Conservation (phyloP, 1,140 invertebrate genomes). For the Polypedilum pembai region DNA sequence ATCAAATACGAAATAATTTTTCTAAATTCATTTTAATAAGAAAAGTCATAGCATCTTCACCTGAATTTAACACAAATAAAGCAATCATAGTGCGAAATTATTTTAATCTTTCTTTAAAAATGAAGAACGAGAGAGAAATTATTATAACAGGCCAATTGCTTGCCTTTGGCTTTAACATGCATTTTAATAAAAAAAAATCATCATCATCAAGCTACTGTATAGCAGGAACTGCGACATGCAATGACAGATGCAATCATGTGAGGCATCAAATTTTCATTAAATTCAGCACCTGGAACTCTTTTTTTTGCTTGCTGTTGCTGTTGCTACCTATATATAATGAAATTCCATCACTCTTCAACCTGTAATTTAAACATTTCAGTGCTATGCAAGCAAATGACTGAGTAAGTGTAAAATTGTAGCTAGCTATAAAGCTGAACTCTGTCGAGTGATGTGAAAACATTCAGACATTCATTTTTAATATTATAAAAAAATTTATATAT, state of each 20-base stretch:
- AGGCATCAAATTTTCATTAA: conserved; percentile 18
- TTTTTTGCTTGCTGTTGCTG: background rate
- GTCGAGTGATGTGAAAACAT: background rate
- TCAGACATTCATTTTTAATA: background rate
- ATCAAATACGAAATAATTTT: too few species aligned
- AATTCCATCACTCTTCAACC: too few species aligned
- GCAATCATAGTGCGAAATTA: too few species aligned
- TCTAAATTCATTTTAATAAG: too few species aligned
- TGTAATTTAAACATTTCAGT: background rate
- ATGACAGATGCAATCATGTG: conserved; percentile 14
- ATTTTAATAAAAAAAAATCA: background rate
- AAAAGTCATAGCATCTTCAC: too few species aligned
- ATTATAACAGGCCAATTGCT: too few species aligned
- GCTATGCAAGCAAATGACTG: background rate
- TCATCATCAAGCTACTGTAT: conserved; percentile 17
- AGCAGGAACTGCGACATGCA: background rate
- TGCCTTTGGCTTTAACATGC: background rate
- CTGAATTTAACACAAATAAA: too few species aligned
- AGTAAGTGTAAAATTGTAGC: conserved; percentile 8
- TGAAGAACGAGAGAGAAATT: too few species aligned
- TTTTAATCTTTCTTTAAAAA: too few species aligned
- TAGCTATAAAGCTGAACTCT: background rate
- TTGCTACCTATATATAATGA: background rate
- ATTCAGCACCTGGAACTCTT: conserved; percentile 4
- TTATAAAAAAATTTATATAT: background rate